phyloP scores from a whole-genome alignment of 2,888 invertebrate species.

The Drosophila sordidapex region DNA sequence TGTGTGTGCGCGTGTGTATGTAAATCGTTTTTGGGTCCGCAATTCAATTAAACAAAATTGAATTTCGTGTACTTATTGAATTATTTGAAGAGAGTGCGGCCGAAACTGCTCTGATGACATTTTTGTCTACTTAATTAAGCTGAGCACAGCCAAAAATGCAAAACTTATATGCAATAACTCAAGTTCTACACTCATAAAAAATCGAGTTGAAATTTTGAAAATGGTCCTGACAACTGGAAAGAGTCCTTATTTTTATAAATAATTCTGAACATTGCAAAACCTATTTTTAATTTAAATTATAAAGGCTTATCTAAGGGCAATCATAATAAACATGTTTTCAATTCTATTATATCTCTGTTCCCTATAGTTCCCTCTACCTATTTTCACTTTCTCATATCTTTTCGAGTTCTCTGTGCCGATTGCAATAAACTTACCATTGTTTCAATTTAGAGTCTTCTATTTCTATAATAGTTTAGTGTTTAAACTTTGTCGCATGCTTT shows the following conservation, averaged over 20 bases:
- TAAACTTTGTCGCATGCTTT: background rate
- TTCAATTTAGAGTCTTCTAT: too few species aligned
- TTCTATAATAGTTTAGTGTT: background rate
- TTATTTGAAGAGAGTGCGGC: slow-evolving; percentile 49
- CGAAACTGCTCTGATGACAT: slow-evolving; percentile 51
- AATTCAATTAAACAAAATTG: slow-evolving; percentile 71
- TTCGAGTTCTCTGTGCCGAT: too few species aligned
- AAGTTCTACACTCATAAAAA: slow-evolving; percentile 20
- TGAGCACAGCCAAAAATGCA: slow-evolving; percentile 27
- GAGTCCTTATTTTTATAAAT: background rate
- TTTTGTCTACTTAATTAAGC: slow-evolving; percentile 53
- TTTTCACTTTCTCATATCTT: too few species aligned
- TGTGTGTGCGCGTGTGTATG: slow-evolving; percentile 1
- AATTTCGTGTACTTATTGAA: slow-evolving; percentile 61
- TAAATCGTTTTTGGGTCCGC: slow-evolving; percentile 25
- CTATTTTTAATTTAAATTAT: background rate
- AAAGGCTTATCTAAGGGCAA: background rate
- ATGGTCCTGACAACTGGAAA: background rate
- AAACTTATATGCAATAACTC: slow-evolving; percentile 11
- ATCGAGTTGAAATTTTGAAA: background rate
- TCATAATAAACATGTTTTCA: background rate
- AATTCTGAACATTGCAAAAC: background rate
- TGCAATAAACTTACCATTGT: too few species aligned
- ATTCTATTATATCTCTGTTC: too few species aligned
- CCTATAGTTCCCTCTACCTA: too few species aligned